Conservation (phyloP, 1,140 invertebrate genomes). For the Asbolus verrucosus region DNA sequence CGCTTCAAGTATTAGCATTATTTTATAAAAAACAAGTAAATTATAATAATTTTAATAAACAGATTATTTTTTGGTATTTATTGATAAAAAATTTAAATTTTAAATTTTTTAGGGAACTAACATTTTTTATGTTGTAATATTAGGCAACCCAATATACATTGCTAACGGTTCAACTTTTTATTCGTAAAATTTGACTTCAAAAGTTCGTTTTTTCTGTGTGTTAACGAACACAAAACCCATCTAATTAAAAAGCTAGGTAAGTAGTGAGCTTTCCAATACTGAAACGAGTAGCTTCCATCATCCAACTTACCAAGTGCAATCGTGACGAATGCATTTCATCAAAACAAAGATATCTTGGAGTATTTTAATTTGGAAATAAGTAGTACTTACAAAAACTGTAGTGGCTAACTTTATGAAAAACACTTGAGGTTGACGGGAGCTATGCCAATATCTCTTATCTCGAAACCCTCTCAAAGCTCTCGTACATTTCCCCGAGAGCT, state of each 20-base stretch:
- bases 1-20: no score
- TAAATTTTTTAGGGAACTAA: no score
- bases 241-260: slow-evolving; percentile 23
- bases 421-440: slow-evolving; percentile 36
- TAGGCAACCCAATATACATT: no score
- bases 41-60: no score
- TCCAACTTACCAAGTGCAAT: slow-evolving; percentile 21
- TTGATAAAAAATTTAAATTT: no score
- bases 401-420: slow-evolving; percentile 35
- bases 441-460: slow-evolving; percentile 38
- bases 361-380: slow-evolving; percentile 35
- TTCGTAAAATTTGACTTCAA: no score
- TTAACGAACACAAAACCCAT: background rate
- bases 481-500: slow-evolving; percentile 37
- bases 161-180: no score
- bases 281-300: background rate
- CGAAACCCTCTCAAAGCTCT: slow-evolving; percentile 36
- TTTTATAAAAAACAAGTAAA: no score
- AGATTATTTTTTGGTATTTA: no score
- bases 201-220: no score
- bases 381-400: slow-evolving; percentile 34
- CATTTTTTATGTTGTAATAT: no score
- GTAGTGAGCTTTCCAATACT: background rate
- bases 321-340: slow-evolving; percentile 9
- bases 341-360: slow-evolving; percentile 8